Evolutionary conservation across 2,888 invertebrate species (phyloP).

Genomic region (Tipula unca): DNA sequence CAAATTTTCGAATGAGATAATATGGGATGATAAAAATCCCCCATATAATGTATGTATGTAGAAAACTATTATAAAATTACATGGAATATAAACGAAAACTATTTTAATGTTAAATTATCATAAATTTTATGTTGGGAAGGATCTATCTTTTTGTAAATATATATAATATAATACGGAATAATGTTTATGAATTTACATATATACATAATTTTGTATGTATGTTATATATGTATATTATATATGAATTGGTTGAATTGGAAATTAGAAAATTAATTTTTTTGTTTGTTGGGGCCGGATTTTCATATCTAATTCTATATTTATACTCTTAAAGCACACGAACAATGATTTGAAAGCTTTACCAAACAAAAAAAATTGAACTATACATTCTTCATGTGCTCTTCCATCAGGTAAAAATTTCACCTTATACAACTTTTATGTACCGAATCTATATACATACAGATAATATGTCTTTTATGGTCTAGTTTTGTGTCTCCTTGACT

Average conservation of each 20-base stretch:
- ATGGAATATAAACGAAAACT: not conserved
- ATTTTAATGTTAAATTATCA: not conserved
- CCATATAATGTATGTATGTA: not conserved
- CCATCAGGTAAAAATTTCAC: not conserved
- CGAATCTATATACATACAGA: not conserved
- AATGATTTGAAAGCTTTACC: not conserved
- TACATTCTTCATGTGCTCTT: not conserved
- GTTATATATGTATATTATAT: not conserved
- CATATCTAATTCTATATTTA: not conserved
- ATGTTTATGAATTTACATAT: not conserved
- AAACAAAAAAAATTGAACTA: not conserved
- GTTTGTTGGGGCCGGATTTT: not conserved
- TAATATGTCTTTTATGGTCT: not conserved
- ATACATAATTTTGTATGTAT: not conserved
- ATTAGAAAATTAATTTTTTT: not conserved
- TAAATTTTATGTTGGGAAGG: not conserved
- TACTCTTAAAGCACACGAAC: not conserved
- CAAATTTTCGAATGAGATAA: not conserved
- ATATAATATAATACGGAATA: not conserved
- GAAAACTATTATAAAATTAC: not conserved
- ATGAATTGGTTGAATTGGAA: not conserved
- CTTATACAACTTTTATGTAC: not conserved
- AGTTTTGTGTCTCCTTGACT: not conserved
- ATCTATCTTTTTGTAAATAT: not conserved
- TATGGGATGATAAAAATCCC: not conserved